Evolutionary conservation across 2,113 vertebrate species (phyloP).

Genomic region (Atherinomorus stipes): DNA sequence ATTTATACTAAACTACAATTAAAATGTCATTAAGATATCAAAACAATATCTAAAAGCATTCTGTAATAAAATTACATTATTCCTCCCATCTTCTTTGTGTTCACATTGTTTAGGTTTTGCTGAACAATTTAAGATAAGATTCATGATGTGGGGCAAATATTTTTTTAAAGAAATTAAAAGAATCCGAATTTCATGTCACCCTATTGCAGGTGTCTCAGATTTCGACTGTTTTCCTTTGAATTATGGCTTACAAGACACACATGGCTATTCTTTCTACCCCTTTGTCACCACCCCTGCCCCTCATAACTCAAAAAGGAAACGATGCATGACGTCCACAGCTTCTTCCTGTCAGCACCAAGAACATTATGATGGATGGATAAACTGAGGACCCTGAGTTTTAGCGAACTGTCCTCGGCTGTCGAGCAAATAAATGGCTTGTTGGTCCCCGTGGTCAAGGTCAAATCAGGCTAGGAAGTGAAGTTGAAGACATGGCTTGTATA

Average conservation of each 20-base stretch:
- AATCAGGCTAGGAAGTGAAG: constrained; percentile 8
- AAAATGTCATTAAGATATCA: too few species aligned
- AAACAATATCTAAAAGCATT: too few species aligned
- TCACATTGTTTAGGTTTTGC: too few species aligned
- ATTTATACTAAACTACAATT: too few species aligned
- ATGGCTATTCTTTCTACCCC: not conserved
- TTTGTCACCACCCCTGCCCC: constrained; percentile 32
- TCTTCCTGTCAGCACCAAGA: constrained; percentile 53
- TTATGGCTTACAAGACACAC: not conserved
- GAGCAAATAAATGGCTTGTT: constrained; percentile 49
- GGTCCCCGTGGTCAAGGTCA: constrained; percentile 54
- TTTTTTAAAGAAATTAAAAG: too few species aligned
- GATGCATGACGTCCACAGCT: constrained; percentile 51
- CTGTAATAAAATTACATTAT: too few species aligned
- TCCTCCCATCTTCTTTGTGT: too few species aligned
- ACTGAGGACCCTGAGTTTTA: constrained; percentile 20
- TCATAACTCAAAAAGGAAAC: constrained; percentile 63
- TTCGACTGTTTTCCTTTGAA: not conserved
- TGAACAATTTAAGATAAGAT: too few species aligned
- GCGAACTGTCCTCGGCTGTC: constrained; percentile 42
- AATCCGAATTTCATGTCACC: not conserved
- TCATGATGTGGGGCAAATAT: too few species aligned
- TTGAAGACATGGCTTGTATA: not conserved
- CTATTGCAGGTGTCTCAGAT: not conserved
- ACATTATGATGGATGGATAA: constrained; percentile 63